A percentile compares a stretch with the other conserved stretches of the same genome.
These are phyloP conservation scores for Timandra comae DNA, from an alignment of 2,888 invertebrate species.

Conservation along the genomic window DNA sequence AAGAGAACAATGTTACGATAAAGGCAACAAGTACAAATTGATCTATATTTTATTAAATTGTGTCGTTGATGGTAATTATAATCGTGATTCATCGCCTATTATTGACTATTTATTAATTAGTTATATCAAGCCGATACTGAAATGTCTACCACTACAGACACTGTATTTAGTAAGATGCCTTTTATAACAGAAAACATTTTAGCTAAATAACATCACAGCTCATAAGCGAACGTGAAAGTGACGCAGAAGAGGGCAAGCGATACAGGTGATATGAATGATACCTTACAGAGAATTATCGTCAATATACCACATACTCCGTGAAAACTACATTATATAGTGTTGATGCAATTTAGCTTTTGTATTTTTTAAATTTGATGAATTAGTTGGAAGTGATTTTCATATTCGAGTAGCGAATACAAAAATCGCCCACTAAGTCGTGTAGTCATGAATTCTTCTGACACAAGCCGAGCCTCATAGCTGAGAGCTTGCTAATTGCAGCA, in stretches of 20 bases:
- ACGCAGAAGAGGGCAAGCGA: conserved; percentile 36
- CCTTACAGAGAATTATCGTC: conserved; percentile 34
- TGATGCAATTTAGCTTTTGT: conserved; percentile 26
- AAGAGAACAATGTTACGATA: conserved; percentile 6
- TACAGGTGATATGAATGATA: conserved; percentile 56
- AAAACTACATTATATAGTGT: conserved; percentile 16
- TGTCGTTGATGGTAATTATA: conserved; percentile 20
- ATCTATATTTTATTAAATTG: conserved; percentile 11
- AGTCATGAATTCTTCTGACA: conserved; percentile 52
- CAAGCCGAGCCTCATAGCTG: conserved; percentile 56
- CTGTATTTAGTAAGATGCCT: conserved; percentile 42
- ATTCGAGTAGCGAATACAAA: conserved; percentile 60
- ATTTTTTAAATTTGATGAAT: conserved; percentile 44
- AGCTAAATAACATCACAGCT: conserved; percentile 68
- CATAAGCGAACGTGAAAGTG: conserved; percentile 60
- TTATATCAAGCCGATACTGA: conserved; percentile 45
- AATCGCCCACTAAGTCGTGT: conserved; percentile 66
- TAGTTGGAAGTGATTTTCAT: conserved; percentile 73
- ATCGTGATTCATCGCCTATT: conserved; percentile 33
- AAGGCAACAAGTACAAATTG: conserved; percentile 9
- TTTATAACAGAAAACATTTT: conserved; percentile 42
- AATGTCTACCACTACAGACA: conserved; percentile 56
- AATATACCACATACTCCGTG: conserved; percentile 15
- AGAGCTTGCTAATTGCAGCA: conserved; percentile 73
- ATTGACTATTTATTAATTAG: conserved; percentile 29